These are phyloP conservation scores for Meghimatium bilineatum DNA, from an alignment of 2,888 invertebrate genomes.

Conservation along the genomic window DNA sequence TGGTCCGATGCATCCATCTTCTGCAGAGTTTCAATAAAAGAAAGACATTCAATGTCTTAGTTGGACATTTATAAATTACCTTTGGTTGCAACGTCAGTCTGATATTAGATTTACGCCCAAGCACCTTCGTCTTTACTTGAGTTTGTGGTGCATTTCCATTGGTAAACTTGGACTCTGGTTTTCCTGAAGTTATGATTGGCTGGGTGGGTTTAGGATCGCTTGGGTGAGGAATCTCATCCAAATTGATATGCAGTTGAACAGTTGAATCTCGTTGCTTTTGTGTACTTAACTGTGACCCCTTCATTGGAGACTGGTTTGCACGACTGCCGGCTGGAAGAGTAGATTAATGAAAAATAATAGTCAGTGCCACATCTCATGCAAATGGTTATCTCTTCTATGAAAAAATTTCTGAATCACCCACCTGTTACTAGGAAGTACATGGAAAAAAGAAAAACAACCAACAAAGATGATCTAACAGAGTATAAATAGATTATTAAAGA, in stretches of 20 bases:
- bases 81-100: slow-evolving; percentile 81
- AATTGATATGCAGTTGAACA: slow-evolving; percentile 3
- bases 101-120: slow-evolving; percentile 81
- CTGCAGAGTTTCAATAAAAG: too few species aligned
- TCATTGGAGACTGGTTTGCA: slow-evolving; percentile 23
- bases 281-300: background rate
- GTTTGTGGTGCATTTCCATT: slow-evolving; percentile 46
- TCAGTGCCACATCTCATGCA: too few species aligned
- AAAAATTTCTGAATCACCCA: too few species aligned
- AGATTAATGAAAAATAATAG: background rate
- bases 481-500: too few species aligned
- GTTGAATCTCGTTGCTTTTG: slow-evolving; percentile 4
- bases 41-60: background rate
- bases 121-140: slow-evolving; percentile 78
- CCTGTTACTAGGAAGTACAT: too few species aligned
- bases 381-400: too few species aligned
- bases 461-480: too few species aligned
- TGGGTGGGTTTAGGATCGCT: slow-evolving; percentile 32
- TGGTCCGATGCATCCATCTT: too few species aligned
- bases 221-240: slow-evolving; percentile 41
- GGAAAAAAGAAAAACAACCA: too few species aligned
- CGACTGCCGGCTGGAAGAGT: slow-evolving; percentile 37
- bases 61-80: slow-evolving; percentile 55
- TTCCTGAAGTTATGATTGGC: background rate
- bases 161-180: slow-evolving; percentile 38